Evolutionary conservation across 2,113 vertebrate species (phyloP).

Genomic region (Myrmecobius fasciatus): DNA sequence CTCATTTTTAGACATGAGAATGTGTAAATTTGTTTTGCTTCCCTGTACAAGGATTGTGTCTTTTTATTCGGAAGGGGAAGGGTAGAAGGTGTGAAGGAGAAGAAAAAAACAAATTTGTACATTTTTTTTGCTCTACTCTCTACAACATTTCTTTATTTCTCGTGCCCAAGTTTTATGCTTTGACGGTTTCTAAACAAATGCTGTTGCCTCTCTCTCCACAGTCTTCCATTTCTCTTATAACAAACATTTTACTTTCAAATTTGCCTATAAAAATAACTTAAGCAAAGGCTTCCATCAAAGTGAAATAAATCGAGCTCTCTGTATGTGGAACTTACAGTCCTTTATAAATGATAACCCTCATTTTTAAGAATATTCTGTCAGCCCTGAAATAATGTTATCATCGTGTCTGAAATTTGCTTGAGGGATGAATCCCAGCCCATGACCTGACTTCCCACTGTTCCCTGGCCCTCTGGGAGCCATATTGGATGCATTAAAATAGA

Average conservation of each 20-base stretch:
- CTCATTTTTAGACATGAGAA: background rate
- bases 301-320: background rate
- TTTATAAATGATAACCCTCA: background rate
- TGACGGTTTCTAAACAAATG: slow-evolving; percentile 23
- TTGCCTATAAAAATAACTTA: slow-evolving; percentile 5
- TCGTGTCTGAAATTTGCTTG: background rate
- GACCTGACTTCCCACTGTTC: slow-evolving; percentile 5
- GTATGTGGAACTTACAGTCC: background rate
- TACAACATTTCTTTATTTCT: background rate
- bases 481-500: background rate
- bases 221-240: background rate
- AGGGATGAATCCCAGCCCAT: background rate
- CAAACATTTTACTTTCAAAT: background rate
- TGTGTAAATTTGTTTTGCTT: background rate
- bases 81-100: background rate
- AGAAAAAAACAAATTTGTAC: background rate
- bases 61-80: background rate
- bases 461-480: background rate
- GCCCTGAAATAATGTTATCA: background rate
- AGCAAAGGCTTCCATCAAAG: slow-evolving; percentile 44
- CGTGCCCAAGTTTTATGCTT: background rate
- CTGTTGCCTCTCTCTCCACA: background rate
- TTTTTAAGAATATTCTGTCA: background rate
- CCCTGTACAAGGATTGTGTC: background rate
- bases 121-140: background rate